phyloP scores from a whole-genome alignment of 2,113 vertebrate genomes.

The Poeciliopsis turrubarensis region DNA sequence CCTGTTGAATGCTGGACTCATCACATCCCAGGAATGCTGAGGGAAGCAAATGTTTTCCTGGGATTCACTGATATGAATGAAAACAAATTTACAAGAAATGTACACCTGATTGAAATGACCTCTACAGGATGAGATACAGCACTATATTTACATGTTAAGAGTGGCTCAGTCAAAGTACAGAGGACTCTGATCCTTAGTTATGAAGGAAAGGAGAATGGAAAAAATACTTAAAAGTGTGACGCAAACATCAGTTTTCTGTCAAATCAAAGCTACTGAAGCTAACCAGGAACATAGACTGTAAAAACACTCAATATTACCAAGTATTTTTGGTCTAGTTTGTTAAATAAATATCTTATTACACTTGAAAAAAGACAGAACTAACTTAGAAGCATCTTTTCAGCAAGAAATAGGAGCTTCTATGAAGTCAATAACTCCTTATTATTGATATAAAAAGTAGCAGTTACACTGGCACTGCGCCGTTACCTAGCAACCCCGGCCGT shows the following conservation, averaged over 20 bases:
- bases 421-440: no score
- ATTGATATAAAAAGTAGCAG: no score
- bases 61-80: constrained; percentile 60
- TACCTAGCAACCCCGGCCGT: no score
- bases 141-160: background rate
- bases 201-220: background rate
- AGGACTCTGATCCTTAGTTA: background rate
- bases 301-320: no score
- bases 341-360: no score
- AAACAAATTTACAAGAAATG: constrained; percentile 15
- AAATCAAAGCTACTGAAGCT: background rate
- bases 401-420: no score
- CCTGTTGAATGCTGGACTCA: constrained; percentile 75
- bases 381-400: no score
- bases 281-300: no score
- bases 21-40: constrained; percentile 80
- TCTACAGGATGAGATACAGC: background rate
- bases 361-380: no score
- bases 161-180: background rate
- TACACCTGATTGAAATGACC: no score
- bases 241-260: background rate
- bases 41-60: constrained; percentile 73
- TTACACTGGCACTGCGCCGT: no score
- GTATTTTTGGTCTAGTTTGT: no score
- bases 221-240: background rate